phyloP scores from a whole-genome alignment of 2,113 vertebrate genomes.

The Oncorhynchus nerka region DNA sequence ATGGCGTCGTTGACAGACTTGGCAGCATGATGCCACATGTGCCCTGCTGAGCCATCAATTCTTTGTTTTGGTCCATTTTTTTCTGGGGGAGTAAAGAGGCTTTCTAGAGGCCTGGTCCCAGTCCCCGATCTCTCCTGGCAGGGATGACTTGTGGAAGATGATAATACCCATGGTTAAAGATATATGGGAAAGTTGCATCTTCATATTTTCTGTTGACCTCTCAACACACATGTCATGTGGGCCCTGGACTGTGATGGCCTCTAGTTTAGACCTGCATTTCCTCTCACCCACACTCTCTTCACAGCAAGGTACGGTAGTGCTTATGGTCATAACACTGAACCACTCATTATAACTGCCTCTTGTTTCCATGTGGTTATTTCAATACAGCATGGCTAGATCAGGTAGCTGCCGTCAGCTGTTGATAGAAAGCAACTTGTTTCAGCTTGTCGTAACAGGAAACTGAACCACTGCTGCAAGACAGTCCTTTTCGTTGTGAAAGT shows the following conservation, averaged over 20 bases:
- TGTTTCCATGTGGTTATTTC: too few species aligned
- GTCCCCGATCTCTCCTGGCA: constrained; percentile 5
- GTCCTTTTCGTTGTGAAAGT: neutral
- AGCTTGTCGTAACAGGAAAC: constrained; percentile 15
- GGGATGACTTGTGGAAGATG: neutral
- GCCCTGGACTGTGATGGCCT: too few species aligned
- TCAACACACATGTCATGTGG: neutral
- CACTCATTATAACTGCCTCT: too few species aligned
- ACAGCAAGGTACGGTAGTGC: neutral
- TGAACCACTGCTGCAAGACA: neutral
- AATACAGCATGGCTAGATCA: neutral
- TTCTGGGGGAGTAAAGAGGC: constrained; percentile 13
- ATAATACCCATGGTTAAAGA: constrained; percentile 9
- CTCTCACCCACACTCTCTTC: neutral
- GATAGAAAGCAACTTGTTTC: constrained; percentile 14
- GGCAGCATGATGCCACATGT: constrained; percentile 48
- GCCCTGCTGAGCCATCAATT: constrained; percentile 25
- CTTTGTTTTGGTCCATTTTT: constrained; percentile 8
- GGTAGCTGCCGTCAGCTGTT: constrained; percentile 1
- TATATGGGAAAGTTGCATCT: neutral
- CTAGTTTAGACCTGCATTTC: neutral
- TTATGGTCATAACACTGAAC: too few species aligned
- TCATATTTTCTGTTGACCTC: neutral
- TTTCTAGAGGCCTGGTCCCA: constrained; percentile 2
- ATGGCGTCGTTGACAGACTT: constrained; percentile 38